These are phyloP conservation scores for Zaprionus lachaisei DNA, from an alignment of 1,140 invertebrate genomes.

Conservation along the genomic window DNA sequence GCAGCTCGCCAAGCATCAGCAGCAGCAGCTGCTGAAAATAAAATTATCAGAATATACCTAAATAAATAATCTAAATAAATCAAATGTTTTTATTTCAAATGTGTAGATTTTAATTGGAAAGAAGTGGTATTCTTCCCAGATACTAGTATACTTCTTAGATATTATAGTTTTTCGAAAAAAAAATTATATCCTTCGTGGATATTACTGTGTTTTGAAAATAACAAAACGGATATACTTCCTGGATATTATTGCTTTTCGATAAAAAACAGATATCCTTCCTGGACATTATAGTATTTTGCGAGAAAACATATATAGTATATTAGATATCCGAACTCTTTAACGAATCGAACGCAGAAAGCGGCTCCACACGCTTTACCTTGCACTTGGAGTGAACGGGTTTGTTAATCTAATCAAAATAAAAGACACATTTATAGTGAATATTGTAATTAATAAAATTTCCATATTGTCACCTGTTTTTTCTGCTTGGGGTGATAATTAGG, in stretches of 20 bases:
- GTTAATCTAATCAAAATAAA: neutral
- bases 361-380: neutral
- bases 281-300: too few relatives aligned
- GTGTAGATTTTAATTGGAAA: neutral
- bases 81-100: neutral
- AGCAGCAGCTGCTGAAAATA: slow-evolving; percentile 12
- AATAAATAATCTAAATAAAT: slow-evolving; percentile 23
- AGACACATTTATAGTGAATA: neutral
- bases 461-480: neutral
- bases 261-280: too few relatives aligned
- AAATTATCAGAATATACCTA: slow-evolving; percentile 3
- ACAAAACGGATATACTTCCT: too few relatives aligned
- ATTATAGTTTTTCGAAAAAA: too few relatives aligned
- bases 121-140: neutral
- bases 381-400: neutral
- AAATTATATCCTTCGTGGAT: neutral
- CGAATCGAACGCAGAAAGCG: neutral
- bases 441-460: neutral
- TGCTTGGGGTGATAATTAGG: neutral
- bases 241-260: too few relatives aligned
- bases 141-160: too few relatives aligned
- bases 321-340: neutral
- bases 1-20: slow-evolving; percentile 25
- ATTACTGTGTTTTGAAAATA: neutral
- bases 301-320: neutral